Evolutionary conservation across 1,140 invertebrate genomes (phyloP).

Genomic region (Drosophila athabasca): DNA sequence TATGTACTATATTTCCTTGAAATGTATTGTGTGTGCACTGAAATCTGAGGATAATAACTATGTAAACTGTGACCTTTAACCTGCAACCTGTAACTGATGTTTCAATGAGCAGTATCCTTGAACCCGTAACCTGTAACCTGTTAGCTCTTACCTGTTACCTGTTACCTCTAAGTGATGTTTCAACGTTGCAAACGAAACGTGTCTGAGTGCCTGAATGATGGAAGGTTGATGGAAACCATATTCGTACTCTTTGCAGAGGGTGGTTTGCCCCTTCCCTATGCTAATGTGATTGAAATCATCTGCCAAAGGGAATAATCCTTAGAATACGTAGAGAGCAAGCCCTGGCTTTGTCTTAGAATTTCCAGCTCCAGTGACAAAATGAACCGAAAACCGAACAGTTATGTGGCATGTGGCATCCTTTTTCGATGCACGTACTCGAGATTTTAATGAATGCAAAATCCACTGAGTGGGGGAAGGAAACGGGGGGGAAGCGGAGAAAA

Average conservation of each 20-base stretch:
- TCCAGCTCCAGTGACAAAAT: constrained; percentile 12
- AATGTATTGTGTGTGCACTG: constrained; percentile 48
- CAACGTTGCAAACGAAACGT: neutral
- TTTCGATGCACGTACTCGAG: constrained; percentile 44
- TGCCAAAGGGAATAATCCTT: no score
- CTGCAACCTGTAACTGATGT: neutral
- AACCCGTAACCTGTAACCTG: neutral
- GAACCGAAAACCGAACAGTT: constrained; percentile 1
- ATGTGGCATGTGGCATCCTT: constrained; percentile 4
- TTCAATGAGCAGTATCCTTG: neutral
- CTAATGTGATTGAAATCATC: no score
- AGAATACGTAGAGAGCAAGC: no score
- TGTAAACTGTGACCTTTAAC: neutral
- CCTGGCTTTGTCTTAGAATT: neutral
- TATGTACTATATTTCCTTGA: constrained; percentile 5
- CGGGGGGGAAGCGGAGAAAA: constrained; percentile 44
- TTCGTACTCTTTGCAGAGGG: no score
- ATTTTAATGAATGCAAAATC: constrained; percentile 70
- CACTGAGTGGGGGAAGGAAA: constrained; percentile 8
- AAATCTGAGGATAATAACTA: constrained; percentile 8
- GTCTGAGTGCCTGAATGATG: constrained; percentile 7
- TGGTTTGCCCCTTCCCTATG: no score
- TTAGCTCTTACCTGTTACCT: neutral
- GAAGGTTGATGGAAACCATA: no score
- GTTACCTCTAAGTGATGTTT: constrained; percentile 13